Conservation (phyloP, 2,888 invertebrate species). For the Orthosia gothica region DNA sequence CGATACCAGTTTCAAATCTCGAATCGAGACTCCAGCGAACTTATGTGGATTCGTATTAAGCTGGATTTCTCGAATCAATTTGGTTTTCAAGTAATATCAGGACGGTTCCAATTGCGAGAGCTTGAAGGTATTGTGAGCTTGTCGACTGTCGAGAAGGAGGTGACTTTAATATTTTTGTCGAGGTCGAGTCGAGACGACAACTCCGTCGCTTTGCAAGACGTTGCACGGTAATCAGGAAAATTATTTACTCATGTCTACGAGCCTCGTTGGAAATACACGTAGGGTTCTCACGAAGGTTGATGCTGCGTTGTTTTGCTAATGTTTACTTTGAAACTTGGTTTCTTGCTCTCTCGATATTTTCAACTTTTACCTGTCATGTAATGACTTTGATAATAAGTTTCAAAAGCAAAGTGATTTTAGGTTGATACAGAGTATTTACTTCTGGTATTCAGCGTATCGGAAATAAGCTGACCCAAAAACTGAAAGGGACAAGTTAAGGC, state of each 20-base stretch:
- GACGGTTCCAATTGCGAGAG: slow-evolving; percentile 75
- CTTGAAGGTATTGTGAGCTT: slow-evolving; percentile 67
- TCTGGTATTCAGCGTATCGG: no score
- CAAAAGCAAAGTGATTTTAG: no score
- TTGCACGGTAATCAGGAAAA: slow-evolving; percentile 90
- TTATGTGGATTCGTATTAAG: slow-evolving; percentile 69
- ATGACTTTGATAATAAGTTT: background rate
- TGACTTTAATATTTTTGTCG: slow-evolving; percentile 88
- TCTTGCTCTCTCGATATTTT: background rate
- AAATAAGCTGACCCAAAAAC: no score
- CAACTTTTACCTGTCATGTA: background rate
- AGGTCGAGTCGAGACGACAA: slow-evolving; percentile 77
- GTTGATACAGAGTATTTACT: no score
- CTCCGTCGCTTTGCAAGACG: slow-evolving; percentile 78
- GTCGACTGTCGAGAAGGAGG: slow-evolving; percentile 53
- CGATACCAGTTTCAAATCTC: slow-evolving; percentile 28
- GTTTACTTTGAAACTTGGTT: background rate
- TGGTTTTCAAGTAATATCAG: slow-evolving; percentile 78
- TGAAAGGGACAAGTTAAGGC: no score
- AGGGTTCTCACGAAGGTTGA: slow-evolving; percentile 75
- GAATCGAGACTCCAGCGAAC: slow-evolving; percentile 52
- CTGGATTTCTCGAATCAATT: slow-evolving; percentile 84
- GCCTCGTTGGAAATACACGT: slow-evolving; percentile 76
- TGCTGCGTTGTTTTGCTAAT: background rate
- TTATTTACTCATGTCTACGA: slow-evolving; percentile 90